phyloP scores from a whole-genome alignment of 2,113 vertebrate genomes.

The Himantopus leucocephalus region DNA sequence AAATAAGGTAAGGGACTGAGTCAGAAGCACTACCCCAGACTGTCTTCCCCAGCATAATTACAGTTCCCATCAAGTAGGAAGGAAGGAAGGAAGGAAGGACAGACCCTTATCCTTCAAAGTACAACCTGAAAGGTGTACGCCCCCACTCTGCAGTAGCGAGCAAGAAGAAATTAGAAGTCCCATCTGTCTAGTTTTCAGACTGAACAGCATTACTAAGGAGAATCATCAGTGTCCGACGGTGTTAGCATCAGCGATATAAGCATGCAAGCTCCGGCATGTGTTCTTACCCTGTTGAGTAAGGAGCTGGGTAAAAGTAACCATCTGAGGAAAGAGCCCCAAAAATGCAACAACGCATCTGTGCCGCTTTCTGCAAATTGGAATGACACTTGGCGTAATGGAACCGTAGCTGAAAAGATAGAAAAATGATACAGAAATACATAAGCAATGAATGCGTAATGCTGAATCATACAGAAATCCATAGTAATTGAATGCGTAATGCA shows the following conservation, averaged over 20 bases:
- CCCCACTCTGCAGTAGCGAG: neutral
- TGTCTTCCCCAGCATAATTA: neutral
- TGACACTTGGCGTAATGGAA: neutral
- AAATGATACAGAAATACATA: neutral
- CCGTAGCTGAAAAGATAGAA: neutral
- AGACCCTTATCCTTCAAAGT: neutral
- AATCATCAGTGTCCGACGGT: neutral
- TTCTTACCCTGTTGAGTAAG: neutral
- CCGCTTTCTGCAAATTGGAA: neutral
- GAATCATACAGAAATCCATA: neutral
- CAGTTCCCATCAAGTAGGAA: neutral
- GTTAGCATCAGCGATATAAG: neutral
- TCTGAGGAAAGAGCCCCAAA: neutral
- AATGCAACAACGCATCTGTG: neutral
- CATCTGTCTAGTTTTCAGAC: neutral
- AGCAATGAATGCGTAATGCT: neutral
- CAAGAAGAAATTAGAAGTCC: neutral
- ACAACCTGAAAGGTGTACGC: neutral
- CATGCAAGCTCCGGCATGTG: neutral
- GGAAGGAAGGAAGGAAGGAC: neutral
- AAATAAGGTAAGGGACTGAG: neutral
- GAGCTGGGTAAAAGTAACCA: neutral
- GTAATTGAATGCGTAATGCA: neutral
- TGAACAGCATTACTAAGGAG: neutral
- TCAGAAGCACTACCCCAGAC: neutral